Conservation (phyloP, 2,797 vertebrate genomes). For the Lepus townsendii region DNA sequence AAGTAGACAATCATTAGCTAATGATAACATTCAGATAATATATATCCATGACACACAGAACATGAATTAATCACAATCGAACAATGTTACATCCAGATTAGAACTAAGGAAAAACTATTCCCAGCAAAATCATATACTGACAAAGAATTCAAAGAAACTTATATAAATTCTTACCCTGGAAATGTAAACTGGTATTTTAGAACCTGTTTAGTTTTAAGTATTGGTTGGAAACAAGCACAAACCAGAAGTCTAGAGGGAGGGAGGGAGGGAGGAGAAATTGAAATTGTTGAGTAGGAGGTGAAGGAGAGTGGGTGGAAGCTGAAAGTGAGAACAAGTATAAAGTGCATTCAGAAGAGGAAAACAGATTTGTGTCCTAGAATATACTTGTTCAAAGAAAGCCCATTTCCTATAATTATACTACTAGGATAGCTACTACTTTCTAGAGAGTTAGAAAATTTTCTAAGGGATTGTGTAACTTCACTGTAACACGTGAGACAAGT, state of each 20-base stretch:
- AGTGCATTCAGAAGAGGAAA: neutral
- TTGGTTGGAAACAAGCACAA: neutral
- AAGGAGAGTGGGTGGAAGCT: neutral
- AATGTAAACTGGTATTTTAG: conserved; percentile 26
- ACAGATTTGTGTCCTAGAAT: neutral
- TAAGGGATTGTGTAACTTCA: conserved; percentile 29
- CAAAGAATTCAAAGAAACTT: neutral
- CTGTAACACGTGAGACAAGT: neutral
- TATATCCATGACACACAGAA: neutral
- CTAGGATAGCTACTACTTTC: neutral
- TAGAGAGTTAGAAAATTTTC: conserved; percentile 35
- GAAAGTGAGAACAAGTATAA: neutral
- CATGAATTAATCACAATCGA: neutral
- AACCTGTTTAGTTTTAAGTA: neutral
- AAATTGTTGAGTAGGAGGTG: conserved; percentile 55
- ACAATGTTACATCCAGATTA: neutral
- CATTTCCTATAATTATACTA: neutral
- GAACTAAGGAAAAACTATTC: neutral
- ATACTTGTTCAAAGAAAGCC: neutral
- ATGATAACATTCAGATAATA: neutral
- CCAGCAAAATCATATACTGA: neutral
- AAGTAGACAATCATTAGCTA: neutral
- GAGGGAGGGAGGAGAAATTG: neutral
- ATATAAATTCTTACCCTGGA: neutral
- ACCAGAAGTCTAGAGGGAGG: conserved; percentile 47